phyloP scores from a whole-genome alignment of 2,113 vertebrate genomes.

The Phainopepla nitens region DNA sequence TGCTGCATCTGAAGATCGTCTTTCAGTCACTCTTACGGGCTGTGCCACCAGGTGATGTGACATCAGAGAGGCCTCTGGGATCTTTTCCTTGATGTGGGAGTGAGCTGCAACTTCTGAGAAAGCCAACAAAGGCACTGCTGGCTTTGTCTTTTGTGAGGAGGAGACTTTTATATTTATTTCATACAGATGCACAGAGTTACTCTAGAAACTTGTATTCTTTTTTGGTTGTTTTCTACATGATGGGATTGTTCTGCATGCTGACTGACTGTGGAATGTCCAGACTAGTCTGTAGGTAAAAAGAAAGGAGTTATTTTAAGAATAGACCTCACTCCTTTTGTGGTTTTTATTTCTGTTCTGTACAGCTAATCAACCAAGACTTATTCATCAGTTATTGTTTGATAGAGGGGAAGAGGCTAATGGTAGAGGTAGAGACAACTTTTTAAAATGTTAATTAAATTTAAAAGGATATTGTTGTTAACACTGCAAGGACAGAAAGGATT shows the following conservation, averaged over 20 bases:
- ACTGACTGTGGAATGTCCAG: not conserved
- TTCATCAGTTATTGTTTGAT: not conserved
- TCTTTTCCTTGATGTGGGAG: not conserved
- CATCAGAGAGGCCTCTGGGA: not conserved
- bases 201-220: not conserved
- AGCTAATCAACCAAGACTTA: not conserved
- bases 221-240: not conserved
- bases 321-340: not conserved
- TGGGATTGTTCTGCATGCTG: not conserved
- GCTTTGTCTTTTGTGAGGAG: not conserved
- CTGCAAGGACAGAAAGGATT: conserved; percentile 8
- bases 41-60: not conserved
- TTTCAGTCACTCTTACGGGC: not conserved
- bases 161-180: not conserved
- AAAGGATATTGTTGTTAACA: not conserved
- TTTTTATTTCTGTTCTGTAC: not conserved
- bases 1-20: rapidly evolving
- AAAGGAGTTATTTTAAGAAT: not conserved
- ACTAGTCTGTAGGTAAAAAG: not conserved
- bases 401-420: conserved; percentile 1
- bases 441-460: conserved; percentile 14
- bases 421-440: not conserved
- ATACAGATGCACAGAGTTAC: not conserved
- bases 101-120: not conserved
- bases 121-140: not conserved